Conservation (phyloP, 2,888 invertebrate species). For the Diabrotica balteata region DNA sequence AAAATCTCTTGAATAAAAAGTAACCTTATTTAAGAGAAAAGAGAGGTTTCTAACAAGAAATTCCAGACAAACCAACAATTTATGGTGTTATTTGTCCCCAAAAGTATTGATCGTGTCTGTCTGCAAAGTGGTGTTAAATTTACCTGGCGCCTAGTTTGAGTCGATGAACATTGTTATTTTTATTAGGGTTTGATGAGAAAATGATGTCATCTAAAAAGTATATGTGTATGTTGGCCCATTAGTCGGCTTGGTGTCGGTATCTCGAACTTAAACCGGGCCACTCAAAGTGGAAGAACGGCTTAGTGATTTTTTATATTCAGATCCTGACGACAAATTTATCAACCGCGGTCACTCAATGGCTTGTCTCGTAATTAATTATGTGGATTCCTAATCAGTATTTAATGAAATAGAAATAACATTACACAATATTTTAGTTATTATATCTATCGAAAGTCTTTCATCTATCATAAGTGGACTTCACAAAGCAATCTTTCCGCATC, state of each 20-base stretch:
- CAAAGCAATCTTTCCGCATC: too few relatives aligned
- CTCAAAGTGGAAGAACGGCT: constrained; percentile 26
- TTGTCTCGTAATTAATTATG: constrained; percentile 22
- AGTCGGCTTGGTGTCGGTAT: constrained; percentile 46
- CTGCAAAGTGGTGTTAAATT: constrained; percentile 47
- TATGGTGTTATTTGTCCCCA: constrained; percentile 36
- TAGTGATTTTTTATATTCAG: constrained; percentile 25
- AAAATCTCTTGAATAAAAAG: too few relatives aligned
- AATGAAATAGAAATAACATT: constrained; percentile 15
- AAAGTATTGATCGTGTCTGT: constrained; percentile 38
- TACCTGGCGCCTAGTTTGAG: constrained; percentile 51
- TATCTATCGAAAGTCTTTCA: not conserved
- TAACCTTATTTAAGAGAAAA: not conserved
- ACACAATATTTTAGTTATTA: constrained; percentile 8
- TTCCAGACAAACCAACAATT: constrained; percentile 30
- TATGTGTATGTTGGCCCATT: constrained; percentile 59
- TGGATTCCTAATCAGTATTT: constrained; percentile 8
- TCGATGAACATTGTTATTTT: constrained; percentile 56
- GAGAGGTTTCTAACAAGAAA: constrained; percentile 21
- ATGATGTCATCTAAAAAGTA: constrained; percentile 59
- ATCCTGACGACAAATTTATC: constrained; percentile 23
- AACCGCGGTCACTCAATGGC: constrained; percentile 14
- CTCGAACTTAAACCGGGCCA: constrained; percentile 25
- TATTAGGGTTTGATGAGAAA: constrained; percentile 59
- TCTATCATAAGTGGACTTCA: too few relatives aligned